Evolutionary conservation across 1,140 invertebrate genomes (phyloP).

Genomic region (Caenorhabditis briggsae): DNA sequence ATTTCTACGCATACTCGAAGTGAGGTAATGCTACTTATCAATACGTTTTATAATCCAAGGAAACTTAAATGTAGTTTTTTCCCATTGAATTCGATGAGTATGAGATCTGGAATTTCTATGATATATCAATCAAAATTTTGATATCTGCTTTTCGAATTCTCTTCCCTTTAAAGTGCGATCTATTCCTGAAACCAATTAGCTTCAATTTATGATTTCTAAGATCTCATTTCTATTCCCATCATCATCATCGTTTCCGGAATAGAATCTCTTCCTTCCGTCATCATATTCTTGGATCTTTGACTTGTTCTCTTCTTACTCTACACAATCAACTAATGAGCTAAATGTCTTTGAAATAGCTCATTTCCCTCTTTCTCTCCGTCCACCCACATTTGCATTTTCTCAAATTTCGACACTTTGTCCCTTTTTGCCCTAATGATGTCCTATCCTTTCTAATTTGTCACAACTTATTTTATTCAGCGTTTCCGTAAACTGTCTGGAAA

Average conservation of each 20-base stretch:
- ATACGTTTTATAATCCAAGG: neutral
- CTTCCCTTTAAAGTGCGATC: no score
- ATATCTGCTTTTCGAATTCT: neutral
- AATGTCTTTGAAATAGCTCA: conserved; percentile 7
- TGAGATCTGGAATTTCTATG: neutral
- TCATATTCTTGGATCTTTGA: neutral
- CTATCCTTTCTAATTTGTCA: neutral
- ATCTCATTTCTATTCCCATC: neutral
- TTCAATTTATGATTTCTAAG: neutral
- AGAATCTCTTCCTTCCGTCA: neutral
- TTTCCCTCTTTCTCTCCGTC: neutral
- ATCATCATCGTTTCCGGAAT: neutral
- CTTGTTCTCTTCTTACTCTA: neutral
- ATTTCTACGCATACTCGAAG: no score
- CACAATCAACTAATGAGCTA: conserved; percentile 34
- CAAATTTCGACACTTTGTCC: conserved; percentile 19
- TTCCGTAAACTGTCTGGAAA: conserved; percentile 30
- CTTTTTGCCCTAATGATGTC: conserved; percentile 19
- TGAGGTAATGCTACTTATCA: conserved; percentile 3
- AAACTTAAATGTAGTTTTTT: neutral
- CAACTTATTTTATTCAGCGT: neutral
- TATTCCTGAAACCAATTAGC: neutral
- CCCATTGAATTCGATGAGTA: neutral
- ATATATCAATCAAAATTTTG: no score
- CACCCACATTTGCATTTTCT: conserved; percentile 38